phyloP scores from a whole-genome alignment of 2,797 vertebrate genomes.

The Pampus argenteus region DNA sequence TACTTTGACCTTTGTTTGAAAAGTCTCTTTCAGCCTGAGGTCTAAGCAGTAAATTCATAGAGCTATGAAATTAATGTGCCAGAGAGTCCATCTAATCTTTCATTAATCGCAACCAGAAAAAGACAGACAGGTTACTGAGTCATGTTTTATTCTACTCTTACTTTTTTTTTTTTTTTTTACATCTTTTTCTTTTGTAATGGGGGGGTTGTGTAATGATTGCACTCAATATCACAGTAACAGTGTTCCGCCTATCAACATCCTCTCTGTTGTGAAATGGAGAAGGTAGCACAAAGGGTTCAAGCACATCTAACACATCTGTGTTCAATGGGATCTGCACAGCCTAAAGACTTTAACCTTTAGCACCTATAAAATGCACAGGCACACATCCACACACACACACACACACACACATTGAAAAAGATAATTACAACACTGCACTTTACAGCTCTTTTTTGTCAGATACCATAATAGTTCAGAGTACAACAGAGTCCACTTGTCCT shows the following conservation, averaged over 20 bases:
- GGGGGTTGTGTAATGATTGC: slow-evolving; percentile 82
- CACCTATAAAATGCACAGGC: slow-evolving; percentile 43
- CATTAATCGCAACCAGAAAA: slow-evolving; percentile 87
- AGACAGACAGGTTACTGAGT: slow-evolving; percentile 73
- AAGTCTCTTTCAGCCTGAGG: slow-evolving; percentile 78
- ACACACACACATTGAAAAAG: slow-evolving; percentile 5
- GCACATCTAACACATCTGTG: slow-evolving; percentile 53
- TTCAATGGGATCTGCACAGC: slow-evolving; percentile 50
- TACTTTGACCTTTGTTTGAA: slow-evolving; percentile 80
- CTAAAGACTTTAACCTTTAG: slow-evolving; percentile 49
- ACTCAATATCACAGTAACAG: slow-evolving; percentile 88
- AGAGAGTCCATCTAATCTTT: slow-evolving; percentile 84
- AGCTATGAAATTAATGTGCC: slow-evolving; percentile 88
- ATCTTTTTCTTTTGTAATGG: slow-evolving; percentile 74
- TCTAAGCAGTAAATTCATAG: slow-evolving; percentile 85
- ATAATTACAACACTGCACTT: slow-evolving; percentile 6
- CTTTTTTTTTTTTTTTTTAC: slow-evolving; percentile 28
- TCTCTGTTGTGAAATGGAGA: slow-evolving; percentile 59
- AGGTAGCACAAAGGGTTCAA: slow-evolving; percentile 29
- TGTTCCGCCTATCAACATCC: slow-evolving; percentile 69
- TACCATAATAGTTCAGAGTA: background rate
- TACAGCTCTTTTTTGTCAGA: slow-evolving; percentile 17
- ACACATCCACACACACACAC: background rate
- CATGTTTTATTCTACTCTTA: slow-evolving; percentile 39
- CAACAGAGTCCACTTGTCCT: slow-evolving; percentile 25